Evolutionary conservation across 2,888 invertebrate genomes (phyloP).

Genomic region (Thumatha senex): DNA sequence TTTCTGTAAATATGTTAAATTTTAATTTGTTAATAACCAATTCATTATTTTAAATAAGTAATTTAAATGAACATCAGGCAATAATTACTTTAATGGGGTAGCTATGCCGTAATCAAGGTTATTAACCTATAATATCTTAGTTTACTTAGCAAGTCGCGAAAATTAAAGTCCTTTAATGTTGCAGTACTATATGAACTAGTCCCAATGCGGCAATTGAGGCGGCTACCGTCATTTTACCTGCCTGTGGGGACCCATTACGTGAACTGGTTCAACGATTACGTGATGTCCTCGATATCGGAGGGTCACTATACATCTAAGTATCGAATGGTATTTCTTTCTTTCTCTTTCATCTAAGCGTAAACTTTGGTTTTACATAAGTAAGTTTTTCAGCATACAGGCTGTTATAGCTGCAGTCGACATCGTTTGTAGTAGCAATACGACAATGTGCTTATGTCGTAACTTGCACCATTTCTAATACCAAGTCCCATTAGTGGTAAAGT

Average conservation of each 20-base stretch:
- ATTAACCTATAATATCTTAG: not conserved
- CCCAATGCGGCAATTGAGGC: slow-evolving; percentile 18
- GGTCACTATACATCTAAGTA: slow-evolving; percentile 1
- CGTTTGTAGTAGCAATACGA: too few relatives aligned
- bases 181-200: slow-evolving; percentile 23
- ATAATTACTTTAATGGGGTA: too few relatives aligned
- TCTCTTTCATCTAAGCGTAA: too few relatives aligned
- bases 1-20: too few relatives aligned
- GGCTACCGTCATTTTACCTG: slow-evolving; percentile 30
- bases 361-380: too few relatives aligned
- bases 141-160: not conserved
- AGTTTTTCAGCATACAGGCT: too few relatives aligned
- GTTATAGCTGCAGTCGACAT: not conserved
- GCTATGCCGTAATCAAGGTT: too few relatives aligned
- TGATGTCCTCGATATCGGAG: slow-evolving; percentile 16
- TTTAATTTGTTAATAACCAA: too few relatives aligned
- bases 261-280: slow-evolving; percentile 27
- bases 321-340: slow-evolving; percentile 24
- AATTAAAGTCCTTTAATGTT: slow-evolving; percentile 1
- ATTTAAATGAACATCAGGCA: too few relatives aligned
- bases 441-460: slow-evolving; percentile 2
- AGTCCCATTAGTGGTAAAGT: slow-evolving; percentile 20
- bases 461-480: slow-evolving; percentile 16
- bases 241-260: slow-evolving; percentile 25
- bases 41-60: too few relatives aligned